Evolutionary conservation across 2,113 vertebrate genomes (phyloP), one percentile per base, ranked within the genome.

Genomic region (Laticauda colubrina): DNA sequence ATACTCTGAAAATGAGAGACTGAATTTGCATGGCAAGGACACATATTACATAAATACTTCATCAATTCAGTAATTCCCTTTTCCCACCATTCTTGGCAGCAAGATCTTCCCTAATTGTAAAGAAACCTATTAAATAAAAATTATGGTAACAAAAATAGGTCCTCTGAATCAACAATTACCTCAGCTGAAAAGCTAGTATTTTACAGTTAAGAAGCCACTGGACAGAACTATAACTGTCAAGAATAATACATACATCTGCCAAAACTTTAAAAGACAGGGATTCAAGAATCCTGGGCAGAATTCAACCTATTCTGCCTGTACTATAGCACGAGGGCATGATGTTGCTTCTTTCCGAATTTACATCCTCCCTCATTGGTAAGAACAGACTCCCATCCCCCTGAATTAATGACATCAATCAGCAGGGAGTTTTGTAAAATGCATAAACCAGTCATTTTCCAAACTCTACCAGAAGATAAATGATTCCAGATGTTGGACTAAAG

Each of bases 401-500:
- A 95, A 96, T 95, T 97, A 97, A 97, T 97, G 97, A 98, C 98
- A 98, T 97, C 98, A 98, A 97, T 98, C 98, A 98, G 97, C 93
- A 93, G 96, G 96, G 94, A 96, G 97, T 97, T 98, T 97, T 97
- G 97, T 97, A 97, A 97, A 98, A 98, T 96, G 97, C 97, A 98
- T 97, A 97, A 96, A 97, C 95, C 97, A 97, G 98, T 98, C 97
- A 96, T 98, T 97, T 97, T 96, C 97, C 96, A 95, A 97, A 97
- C 96, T 97, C 95, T 96, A 95, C 94, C 94, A 95, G 94, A 97
- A 97, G 98, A 98, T 98, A 98, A 99, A 98, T 97, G 97, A 97
- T 98, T 99, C 98, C 98, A 99, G 98, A 98, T 97, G 69, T 97
- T 98, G 98, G 98, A 98, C 94, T 85, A 92, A 93, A 96, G 98